Percentiles rank a stretch among this genome's conserved stretches.
These are phyloP conservation scores for Lycopodina hypogea DNA, from an alignment of 37 sponge, comb jelly and placozoan species.

Conservation along the genomic window DNA sequence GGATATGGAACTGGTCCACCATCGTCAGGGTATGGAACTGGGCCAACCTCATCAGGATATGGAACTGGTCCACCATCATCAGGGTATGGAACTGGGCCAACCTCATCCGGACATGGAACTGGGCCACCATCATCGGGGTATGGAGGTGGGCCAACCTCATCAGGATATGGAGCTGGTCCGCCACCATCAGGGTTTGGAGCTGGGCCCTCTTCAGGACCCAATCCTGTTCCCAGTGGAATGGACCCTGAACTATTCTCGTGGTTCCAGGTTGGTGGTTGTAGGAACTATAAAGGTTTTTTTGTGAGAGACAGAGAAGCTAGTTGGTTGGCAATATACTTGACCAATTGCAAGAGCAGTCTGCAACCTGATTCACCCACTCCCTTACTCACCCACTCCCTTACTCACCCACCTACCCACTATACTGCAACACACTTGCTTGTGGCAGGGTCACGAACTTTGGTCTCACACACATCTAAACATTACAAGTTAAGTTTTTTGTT, in stretches of 20 bases:
- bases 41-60: background rate
- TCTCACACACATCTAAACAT: no score
- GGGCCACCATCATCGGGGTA: background rate
- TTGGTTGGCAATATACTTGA: no score
- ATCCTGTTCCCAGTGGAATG: conserved; percentile 70
- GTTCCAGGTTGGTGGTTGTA: conserved; percentile 82
- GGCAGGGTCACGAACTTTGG: no score
- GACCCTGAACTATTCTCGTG: conserved; percentile 71
- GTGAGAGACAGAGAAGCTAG: no score
- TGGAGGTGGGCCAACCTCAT: background rate
- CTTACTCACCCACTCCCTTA: no score
- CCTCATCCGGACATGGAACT: background rate
- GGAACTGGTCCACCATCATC: background rate
- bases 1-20: conserved; percentile 47
- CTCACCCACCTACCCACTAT: no score
- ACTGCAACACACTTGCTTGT: no score
- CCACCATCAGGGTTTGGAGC: background rate
- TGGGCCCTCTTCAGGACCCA: conserved; percentile 13
- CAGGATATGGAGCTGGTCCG: background rate
- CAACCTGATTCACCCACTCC: no score
- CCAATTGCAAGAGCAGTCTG: no score
- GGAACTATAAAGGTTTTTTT: no score
- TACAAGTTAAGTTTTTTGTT: no score
- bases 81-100: background rate
- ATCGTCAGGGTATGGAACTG: no score